Base-by-base conservation (phyloP, 2,888 invertebrate genomes). In the Darwinula stevensoni region DNA sequence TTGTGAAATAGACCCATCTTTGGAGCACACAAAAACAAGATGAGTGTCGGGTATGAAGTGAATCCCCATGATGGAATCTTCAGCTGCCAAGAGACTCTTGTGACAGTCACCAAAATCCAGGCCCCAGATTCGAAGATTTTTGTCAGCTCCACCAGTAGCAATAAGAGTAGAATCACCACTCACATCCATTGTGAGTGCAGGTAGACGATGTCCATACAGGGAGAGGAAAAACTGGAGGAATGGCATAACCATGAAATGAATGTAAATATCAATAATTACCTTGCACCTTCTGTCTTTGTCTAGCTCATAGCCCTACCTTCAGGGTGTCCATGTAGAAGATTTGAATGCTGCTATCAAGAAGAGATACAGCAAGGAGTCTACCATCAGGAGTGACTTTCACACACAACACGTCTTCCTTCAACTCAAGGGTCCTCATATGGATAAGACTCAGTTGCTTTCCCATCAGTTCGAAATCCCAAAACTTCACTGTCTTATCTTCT, bases 111-210 rank as follows among this genome's bases (percentile, higher is more conserved):
- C 94, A 43, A 62, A 62, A 41, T 62, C 59, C 54, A 94, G 62
- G 18, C 94, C 94, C 94, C 94, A 99, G 37, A 97, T 69, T 57
- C 91, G 88, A 16, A 94, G 65, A 49, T 80, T 88, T 27, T 86
- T 64, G 56, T 97, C 97, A 0, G 76, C 75, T 3, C 91, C 88
- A 4, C 91, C 94, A 0, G 94, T 88, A 6, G 68, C 76, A 38
- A 94, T 71, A 15, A 94, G 49, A 6, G 64, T 62, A 0, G 71
- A 72, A 49, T 84, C 84, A 41, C 70, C 69, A 11, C 80, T 80
- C 36, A 94, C 82, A 48, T 94, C 91, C 59, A 94, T 59, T 44
- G 78, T 76, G 0, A 76, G 57, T 1, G 94, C 80, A 0, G 97
- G 94, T 31, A 91, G 56, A 47, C 82, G 82, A 55, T 99, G 97